phyloP scores from a whole-genome alignment of 2,113 vertebrate genomes.

The Clarias macrocephalus region DNA sequence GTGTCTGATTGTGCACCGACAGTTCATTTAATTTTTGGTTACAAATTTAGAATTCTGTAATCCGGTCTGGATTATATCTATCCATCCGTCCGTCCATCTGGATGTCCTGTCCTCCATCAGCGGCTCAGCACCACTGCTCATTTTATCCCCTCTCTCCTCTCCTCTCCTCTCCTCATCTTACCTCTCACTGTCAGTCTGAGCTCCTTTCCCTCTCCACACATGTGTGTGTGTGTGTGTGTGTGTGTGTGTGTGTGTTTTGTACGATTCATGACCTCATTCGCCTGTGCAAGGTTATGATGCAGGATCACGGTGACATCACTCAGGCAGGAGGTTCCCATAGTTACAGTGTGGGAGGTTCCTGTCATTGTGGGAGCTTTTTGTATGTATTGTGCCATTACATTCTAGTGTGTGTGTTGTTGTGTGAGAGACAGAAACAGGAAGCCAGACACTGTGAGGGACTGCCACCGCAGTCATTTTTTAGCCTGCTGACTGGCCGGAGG shows the following conservation, averaged over 20 bases:
- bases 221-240: not conserved
- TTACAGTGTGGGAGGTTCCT: slow-evolving; percentile 53
- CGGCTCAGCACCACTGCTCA: not conserved
- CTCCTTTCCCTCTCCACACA: slow-evolving; percentile 17
- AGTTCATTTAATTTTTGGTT: not conserved
- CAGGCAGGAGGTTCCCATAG: slow-evolving; percentile 67
- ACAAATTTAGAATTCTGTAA: not conserved
- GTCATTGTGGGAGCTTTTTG: slow-evolving; percentile 8
- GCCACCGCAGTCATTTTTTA: slow-evolving; percentile 27
- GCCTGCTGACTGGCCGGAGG: slow-evolving; percentile 48
- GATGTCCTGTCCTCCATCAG: slow-evolving; percentile 8
- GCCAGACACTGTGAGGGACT: not conserved
- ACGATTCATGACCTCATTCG: slow-evolving; percentile 46
- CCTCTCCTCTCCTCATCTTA: slow-evolving; percentile 15
- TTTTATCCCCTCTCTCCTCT: slow-evolving; percentile 38
- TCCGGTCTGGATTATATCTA: not conserved
- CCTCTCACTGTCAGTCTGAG: not conserved
- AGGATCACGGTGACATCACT: slow-evolving; percentile 62
- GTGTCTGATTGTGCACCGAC: not conserved
- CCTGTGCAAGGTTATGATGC: slow-evolving; percentile 56
- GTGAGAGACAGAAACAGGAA: slow-evolving; percentile 4
- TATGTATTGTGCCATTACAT: slow-evolving; percentile 8
- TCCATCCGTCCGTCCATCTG: not conserved
- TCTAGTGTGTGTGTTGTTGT: slow-evolving; percentile 38
- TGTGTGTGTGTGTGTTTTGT: slow-evolving; percentile 5